A percentile compares a stretch with the other conserved stretches of the same genome.
phyloP scores from a whole-genome alignment of 2,797 vertebrate genomes.

The Rallus crepitans region DNA sequence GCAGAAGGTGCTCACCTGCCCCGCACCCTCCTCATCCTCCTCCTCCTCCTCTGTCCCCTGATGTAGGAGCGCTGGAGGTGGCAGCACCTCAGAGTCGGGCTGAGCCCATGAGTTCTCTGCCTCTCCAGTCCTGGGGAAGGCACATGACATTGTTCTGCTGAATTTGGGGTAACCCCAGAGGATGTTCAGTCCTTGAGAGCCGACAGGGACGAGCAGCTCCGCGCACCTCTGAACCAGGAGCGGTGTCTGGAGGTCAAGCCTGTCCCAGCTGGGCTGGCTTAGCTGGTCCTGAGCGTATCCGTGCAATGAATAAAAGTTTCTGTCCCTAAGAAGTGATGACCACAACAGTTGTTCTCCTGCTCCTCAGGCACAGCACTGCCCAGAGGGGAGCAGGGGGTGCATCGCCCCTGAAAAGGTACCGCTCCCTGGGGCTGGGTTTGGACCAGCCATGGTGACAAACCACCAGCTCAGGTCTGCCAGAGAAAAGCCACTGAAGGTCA shows the following conservation, averaged over 20 bases:
- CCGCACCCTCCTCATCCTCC: background rate
- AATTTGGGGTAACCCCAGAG: background rate
- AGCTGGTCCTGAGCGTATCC: background rate
- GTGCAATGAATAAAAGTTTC: background rate
- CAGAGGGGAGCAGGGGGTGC: background rate
- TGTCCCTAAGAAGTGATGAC: background rate
- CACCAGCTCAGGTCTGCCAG: background rate
- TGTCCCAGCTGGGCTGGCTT: background rate
- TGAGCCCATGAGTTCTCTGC: background rate
- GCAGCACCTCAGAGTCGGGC: background rate
- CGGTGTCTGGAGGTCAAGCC: accelerated
- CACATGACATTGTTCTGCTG: accelerated
- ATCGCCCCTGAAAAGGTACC: background rate
- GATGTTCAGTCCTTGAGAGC: accelerated
- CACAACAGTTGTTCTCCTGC: background rate
- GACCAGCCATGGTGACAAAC: background rate
- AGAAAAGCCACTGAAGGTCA: background rate
- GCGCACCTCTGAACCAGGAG: accelerated
- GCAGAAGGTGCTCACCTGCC: background rate
- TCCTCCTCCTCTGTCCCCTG: accelerated
- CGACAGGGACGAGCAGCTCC: background rate
- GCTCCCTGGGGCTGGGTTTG: accelerated
- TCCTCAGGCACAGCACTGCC: background rate
- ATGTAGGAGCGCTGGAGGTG: accelerated
- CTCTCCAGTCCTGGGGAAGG: background rate